These are phyloP conservation scores for Leptosomus discolor DNA, from an alignment of 2,113 vertebrate species.

Conservation along the genomic window DNA sequence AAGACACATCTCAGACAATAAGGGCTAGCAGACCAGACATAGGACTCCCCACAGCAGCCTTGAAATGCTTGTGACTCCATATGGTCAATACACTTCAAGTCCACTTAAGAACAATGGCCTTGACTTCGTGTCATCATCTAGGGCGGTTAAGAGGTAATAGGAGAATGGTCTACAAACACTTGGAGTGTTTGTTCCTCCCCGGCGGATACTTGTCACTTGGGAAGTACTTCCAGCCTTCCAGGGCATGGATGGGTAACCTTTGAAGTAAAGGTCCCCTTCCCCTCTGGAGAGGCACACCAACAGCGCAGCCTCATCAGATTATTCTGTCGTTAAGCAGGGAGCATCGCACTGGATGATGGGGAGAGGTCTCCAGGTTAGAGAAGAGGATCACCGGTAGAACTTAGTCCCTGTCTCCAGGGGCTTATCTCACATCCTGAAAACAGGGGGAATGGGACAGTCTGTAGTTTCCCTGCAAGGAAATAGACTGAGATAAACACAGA, in stretches of 20 bases:
- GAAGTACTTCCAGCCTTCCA: constrained; percentile 20
- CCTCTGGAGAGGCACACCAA: neutral
- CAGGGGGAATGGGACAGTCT: neutral
- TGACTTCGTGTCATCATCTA: neutral
- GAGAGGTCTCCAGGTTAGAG: neutral
- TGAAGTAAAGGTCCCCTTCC: constrained; percentile 5
- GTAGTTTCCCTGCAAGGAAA: neutral
- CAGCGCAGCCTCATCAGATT: fast-evolving
- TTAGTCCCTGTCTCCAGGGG: neutral
- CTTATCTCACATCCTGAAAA: neutral
- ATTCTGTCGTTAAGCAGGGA: neutral
- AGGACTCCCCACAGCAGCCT: neutral
- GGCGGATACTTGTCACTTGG: neutral
- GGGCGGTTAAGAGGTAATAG: neutral
- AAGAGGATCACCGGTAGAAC: neutral
- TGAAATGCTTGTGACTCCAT: neutral
- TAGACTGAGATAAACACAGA: neutral
- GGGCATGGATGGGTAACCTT: neutral
- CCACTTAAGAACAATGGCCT: neutral
- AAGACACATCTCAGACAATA: neutral
- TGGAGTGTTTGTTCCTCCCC: constrained; percentile 50
- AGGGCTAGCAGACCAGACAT: neutral
- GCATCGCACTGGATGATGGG: fast-evolving
- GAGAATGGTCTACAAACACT: constrained; percentile 29
- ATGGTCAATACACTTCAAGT: neutral